Evolutionary conservation across 1,140 invertebrate genomes (phyloP).

Genomic region (Drosophila pallidifrons): DNA sequence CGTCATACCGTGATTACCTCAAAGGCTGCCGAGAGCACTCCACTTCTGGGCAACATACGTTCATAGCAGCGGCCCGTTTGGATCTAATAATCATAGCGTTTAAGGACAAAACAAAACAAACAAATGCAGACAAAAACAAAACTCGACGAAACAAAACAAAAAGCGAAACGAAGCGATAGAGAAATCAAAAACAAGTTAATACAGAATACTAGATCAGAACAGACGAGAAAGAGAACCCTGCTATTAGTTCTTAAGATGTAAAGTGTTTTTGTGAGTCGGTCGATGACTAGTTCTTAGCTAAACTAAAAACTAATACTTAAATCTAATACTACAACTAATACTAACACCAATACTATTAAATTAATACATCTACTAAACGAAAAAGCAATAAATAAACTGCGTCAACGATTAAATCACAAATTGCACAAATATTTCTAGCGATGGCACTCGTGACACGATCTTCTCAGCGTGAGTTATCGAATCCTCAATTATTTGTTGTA

Average conservation of each 20-base stretch:
- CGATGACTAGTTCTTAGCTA: slow-evolving; percentile 66
- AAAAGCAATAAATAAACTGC: slow-evolving; percentile 21
- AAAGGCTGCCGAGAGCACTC: slow-evolving; percentile 80
- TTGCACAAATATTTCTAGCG: neutral
- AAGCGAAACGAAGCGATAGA: slow-evolving; percentile 1
- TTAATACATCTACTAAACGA: slow-evolving; percentile 44
- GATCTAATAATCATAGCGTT: slow-evolving; percentile 75
- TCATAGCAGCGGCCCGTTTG: slow-evolving; percentile 84
- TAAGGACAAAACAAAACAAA: slow-evolving; percentile 59
- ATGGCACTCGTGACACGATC: neutral
- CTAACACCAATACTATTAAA: slow-evolving; percentile 47
- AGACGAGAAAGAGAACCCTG: slow-evolving; percentile 48
- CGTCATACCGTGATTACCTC: slow-evolving; percentile 75
- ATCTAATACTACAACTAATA: slow-evolving; percentile 44
- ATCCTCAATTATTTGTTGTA: no score
- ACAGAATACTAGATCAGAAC: neutral
- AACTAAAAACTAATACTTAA: slow-evolving; percentile 56
- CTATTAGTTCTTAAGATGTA: slow-evolving; percentile 75
- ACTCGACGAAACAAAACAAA: slow-evolving; percentile 16
- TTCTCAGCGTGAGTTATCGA: neutral
- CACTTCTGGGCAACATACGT: slow-evolving; percentile 75
- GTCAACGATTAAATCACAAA: slow-evolving; percentile 8
- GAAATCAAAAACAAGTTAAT: neutral
- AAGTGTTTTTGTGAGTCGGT: slow-evolving; percentile 53
- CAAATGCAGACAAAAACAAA: neutral